These are phyloP conservation scores for Psittacus erithacus DNA, from an alignment of 2,113 vertebrate species.

Conservation along the genomic window DNA sequence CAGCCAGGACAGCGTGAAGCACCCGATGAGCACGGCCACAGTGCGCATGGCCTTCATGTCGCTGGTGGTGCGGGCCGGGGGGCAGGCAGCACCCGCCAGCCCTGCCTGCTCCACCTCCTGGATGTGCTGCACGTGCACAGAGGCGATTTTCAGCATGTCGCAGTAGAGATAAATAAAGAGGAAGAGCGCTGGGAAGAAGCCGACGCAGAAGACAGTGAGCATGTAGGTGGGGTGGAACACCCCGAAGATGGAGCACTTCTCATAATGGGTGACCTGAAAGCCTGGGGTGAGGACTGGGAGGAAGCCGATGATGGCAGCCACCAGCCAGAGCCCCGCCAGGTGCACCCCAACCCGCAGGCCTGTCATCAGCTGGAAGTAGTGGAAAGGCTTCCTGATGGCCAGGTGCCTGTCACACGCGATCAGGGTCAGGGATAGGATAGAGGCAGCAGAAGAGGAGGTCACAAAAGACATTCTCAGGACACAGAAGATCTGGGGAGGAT, in stretches of 20 bases:
- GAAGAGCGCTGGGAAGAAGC: slow-evolving; percentile 84
- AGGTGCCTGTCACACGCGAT: slow-evolving; percentile 89
- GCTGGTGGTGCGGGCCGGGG: background rate
- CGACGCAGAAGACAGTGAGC: slow-evolving; percentile 77
- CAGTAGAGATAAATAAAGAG: slow-evolving; percentile 90
- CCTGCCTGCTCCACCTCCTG: slow-evolving; percentile 68
- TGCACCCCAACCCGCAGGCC: slow-evolving; percentile 51
- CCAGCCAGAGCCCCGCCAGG: slow-evolving; percentile 79
- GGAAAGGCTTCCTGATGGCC: slow-evolving; percentile 88
- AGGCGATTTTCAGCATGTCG: slow-evolving; percentile 90
- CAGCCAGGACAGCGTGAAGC: slow-evolving; percentile 86
- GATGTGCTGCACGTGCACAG: slow-evolving; percentile 83
- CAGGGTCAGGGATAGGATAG: slow-evolving; percentile 87
- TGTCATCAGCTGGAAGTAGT: slow-evolving; percentile 79
- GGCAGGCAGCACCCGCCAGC: background rate
- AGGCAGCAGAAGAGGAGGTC: slow-evolving; percentile 82
- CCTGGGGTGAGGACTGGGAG: slow-evolving; percentile 71
- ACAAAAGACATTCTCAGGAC: slow-evolving; percentile 85
- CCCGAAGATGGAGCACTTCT: slow-evolving; percentile 84
- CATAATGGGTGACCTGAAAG: slow-evolving; percentile 70
- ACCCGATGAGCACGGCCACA: slow-evolving; percentile 83
- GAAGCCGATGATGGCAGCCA: slow-evolving; percentile 81
- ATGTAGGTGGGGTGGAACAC: slow-evolving; percentile 80
- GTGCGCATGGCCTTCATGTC: slow-evolving; percentile 88
- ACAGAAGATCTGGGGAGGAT: slow-evolving; percentile 74